Conservation (phyloP, 2,888 invertebrate genomes). For the Linyphia triangularis region DNA sequence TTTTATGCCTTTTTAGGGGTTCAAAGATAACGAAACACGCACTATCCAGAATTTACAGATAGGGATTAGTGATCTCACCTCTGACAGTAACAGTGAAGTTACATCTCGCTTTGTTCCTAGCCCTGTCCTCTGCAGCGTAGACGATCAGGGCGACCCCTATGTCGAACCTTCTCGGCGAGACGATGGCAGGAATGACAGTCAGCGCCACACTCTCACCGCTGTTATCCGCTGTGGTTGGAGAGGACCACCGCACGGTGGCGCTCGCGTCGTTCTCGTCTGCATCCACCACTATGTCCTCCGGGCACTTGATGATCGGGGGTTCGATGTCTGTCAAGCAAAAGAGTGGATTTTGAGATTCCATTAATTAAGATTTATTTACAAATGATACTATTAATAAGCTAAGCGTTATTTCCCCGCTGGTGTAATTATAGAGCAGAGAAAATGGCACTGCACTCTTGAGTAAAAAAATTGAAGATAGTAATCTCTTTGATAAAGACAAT, state of each 20-base stretch:
- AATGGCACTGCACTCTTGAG: too few species aligned
- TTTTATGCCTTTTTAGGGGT: too few species aligned
- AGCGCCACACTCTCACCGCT: conserved; percentile 82
- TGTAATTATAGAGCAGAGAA: too few species aligned
- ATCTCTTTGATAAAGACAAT: too few species aligned
- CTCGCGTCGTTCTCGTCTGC: conserved; percentile 82
- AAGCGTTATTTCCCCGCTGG: too few species aligned
- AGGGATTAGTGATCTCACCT: conserved; percentile 80
- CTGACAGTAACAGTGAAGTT: conserved; percentile 83
- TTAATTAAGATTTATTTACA: too few species aligned
- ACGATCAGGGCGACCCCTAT: conserved; percentile 84
- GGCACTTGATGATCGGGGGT: conserved; percentile 83
- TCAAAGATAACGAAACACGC: too few species aligned
- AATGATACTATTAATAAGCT: too few species aligned
- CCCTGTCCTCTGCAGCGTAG: conserved; percentile 84
- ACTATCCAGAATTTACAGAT: too few species aligned
- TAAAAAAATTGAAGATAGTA: too few species aligned
- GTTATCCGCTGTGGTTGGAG: conserved; percentile 83
- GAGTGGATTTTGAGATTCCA: neutral
- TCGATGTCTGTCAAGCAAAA: conserved; percentile 81
- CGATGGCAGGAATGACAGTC: conserved; percentile 84
- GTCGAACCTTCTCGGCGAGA: conserved; percentile 82
- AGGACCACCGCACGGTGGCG: conserved; percentile 82
- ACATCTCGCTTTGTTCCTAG: conserved; percentile 84
- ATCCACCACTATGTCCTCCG: conserved; percentile 81